Conservation (phyloP, 2,113 vertebrate genomes). For the Ginglymostoma cirratum region DNA sequence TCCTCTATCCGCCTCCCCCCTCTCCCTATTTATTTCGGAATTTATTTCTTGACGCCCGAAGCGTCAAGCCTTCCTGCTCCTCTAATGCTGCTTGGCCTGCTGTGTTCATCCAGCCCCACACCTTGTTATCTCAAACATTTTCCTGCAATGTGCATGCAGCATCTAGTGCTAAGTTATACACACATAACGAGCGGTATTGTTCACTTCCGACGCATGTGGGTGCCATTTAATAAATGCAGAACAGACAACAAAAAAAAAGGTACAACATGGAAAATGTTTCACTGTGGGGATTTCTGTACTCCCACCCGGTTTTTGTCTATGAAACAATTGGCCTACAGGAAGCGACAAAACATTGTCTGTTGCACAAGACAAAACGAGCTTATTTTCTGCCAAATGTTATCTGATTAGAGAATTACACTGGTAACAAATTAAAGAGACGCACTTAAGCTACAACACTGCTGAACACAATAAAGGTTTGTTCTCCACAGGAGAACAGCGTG, state of each 20-base stretch:
- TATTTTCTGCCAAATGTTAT: conserved; percentile 10
- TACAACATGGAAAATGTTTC: conserved; percentile 41
- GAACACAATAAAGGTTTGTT: neutral
- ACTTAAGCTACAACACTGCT: neutral
- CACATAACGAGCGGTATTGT: conserved; percentile 35
- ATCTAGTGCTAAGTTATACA: conserved; percentile 35
- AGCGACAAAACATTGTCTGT: conserved; percentile 25
- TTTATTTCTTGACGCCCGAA: too few relatives aligned
- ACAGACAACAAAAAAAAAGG: conserved; percentile 42
- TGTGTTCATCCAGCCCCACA: too few relatives aligned
- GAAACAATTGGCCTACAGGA: neutral
- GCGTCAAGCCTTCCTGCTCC: too few relatives aligned
- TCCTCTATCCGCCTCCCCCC: too few relatives aligned
- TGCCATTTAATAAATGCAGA: conserved; percentile 43
- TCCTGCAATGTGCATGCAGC: conserved; percentile 45
- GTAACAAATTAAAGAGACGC: neutral
- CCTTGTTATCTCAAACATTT: conserved; percentile 36
- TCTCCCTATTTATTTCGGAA: too few relatives aligned
- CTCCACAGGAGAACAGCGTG: neutral
- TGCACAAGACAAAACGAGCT: neutral
- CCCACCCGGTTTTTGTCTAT: conserved; percentile 33
- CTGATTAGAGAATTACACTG: neutral
- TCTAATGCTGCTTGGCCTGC: too few relatives aligned
- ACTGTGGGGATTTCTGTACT: conserved; percentile 49
- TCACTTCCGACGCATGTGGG: conserved; percentile 40